Evolutionary conservation across 2,113 vertebrate species (phyloP).

Genomic region (Hemiscyllium ocellatum): DNA sequence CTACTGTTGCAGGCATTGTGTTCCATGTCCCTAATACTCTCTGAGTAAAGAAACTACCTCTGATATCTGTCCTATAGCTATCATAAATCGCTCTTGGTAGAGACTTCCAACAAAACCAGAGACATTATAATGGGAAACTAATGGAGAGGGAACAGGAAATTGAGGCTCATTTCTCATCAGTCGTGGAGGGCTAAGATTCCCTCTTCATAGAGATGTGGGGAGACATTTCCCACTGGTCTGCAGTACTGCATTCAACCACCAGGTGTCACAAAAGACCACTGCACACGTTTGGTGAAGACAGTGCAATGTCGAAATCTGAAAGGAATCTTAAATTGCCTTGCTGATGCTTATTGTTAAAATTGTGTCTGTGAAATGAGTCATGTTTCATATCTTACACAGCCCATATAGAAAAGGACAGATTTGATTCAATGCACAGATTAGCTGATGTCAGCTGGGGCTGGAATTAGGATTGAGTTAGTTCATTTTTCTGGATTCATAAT

Average conservation of each 20-base stretch:
- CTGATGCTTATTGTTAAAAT: background rate
- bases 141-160: background rate
- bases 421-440: background rate
- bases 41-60: too few relatives aligned
- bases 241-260: slow-evolving; percentile 1
- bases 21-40: too few relatives aligned
- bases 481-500: background rate
- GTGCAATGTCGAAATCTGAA: background rate
- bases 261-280: background rate
- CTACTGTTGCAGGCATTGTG: too few relatives aligned
- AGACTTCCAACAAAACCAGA: background rate
- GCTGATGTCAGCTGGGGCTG: background rate
- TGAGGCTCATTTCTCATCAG: background rate
- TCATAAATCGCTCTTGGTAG: background rate
- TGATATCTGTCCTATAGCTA: too few relatives aligned
- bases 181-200: background rate
- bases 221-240: background rate
- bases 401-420: background rate
- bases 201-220: background rate
- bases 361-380: background rate
- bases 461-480: background rate
- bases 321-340: too few relatives aligned
- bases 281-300: background rate
- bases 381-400: background rate
- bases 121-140: background rate